Base-by-base conservation (phyloP, 2,113 vertebrate genomes). In the Lophotis ruficrista region DNA sequence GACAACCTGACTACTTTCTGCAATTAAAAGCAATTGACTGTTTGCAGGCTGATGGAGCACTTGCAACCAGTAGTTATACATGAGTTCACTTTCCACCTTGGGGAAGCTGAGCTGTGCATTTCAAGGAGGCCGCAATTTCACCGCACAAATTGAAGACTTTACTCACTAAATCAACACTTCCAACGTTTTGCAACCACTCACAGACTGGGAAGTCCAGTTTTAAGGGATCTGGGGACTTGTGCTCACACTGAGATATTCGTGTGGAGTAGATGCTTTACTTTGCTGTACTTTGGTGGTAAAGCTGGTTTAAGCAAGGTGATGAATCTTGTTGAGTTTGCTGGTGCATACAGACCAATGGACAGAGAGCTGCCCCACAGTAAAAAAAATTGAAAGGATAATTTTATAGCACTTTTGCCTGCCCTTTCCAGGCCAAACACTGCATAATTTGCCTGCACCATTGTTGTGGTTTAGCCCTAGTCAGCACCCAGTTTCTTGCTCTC, bases 1-100 rank as follows among this genome's bases (percentile, higher is more conserved):
- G 87, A 87, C 90, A 90, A 61, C 25, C 70, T 50, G 91, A 8
- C 69, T 91, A 61, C 87, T 69, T 79, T 93, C 73, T 95, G 87
- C 93, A 82, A 64, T 95, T 96, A 87, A n/a, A 76, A 89, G 48
- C 53, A 41, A 53, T 61, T 71, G 54, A 35, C 69, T 94, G 30
- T 62, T 69, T 64, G 41, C 77, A 89, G 51, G 48, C 30, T 91
- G 41, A 79, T 35, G 38, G 15, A 65, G 41, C 27, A 3, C 37
- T 68, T 71, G 43, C 35, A 91, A 53, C 35, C 53, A 24, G 35
- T 83, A 92, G 79, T 95, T 96, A 85, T 30, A 53, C 62, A 73
- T 10, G 6, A 79, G 73, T 89, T 91, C 69, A n/a, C 93, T 91
- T 96, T 95, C 73, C 53, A 50, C 19, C 35, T 51, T 21, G 73